phyloP scores from a whole-genome alignment of 2,797 vertebrate genomes.

The Siniperca obscura region DNA sequence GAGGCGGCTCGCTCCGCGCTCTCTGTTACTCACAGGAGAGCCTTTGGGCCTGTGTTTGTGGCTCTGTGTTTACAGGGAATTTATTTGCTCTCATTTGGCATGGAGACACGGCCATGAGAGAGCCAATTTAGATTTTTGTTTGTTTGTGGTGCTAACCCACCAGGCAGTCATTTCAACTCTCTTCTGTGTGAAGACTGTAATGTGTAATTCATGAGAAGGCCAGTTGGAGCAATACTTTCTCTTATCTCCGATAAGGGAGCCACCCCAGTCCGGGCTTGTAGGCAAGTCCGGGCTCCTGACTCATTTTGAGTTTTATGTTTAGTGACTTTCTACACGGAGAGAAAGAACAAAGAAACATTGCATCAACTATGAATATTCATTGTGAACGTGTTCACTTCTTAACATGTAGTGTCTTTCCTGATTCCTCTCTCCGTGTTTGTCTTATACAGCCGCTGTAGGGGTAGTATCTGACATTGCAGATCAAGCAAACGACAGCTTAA shows the following conservation, averaged over 20 bases:
- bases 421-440: conserved; percentile 31
- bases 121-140: conserved; percentile 64
- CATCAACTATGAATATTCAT: conserved; percentile 10
- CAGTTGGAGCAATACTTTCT: conserved; percentile 57
- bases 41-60: conserved; percentile 34
- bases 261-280: conserved; percentile 39
- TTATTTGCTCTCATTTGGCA: conserved; percentile 64
- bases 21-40: conserved; percentile 45
- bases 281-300: conserved; percentile 22
- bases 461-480: conserved; percentile 92
- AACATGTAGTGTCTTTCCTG: background rate
- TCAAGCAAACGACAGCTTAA: conserved; percentile 91
- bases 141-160: conserved; percentile 50
- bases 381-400: conserved; percentile 14
- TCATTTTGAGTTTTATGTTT: conserved; percentile 34
- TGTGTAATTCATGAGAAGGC: conserved; percentile 73
- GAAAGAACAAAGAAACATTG: conserved; percentile 14
- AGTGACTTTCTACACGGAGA: conserved; percentile 7
- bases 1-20: conserved; percentile 26
- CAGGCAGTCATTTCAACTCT: conserved; percentile 54
- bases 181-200: conserved; percentile 54
- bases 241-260: conserved; percentile 63
- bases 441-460: conserved; percentile 87
- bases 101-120: conserved; percentile 58
- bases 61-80: conserved; percentile 51